These are phyloP conservation scores for Syngnathoides biaculeatus DNA, from an alignment of 2,113 vertebrate genomes.

Conservation along the genomic window DNA sequence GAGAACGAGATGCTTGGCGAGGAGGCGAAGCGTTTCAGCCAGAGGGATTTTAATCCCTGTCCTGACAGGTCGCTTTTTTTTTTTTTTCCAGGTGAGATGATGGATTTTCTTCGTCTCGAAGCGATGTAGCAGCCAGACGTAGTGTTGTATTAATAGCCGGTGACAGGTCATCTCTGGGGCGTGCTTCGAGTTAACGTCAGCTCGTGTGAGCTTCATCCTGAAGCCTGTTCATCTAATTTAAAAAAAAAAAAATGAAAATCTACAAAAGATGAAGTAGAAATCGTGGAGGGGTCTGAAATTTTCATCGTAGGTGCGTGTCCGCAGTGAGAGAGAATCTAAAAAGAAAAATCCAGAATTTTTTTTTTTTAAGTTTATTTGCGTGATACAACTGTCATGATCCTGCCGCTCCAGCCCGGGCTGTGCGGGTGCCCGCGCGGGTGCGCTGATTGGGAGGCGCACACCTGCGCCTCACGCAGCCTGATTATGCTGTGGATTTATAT, in stretches of 20 bases:
- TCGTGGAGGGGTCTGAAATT: too few species aligned
- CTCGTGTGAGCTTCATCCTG: constrained; percentile 21
- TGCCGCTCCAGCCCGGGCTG: too few species aligned
- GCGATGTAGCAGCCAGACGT: constrained; percentile 33
- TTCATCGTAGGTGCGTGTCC: too few species aligned
- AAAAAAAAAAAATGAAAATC: neutral
- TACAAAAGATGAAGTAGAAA: constrained; percentile 5
- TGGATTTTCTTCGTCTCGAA: constrained; percentile 52
- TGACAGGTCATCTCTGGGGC: constrained; percentile 46
- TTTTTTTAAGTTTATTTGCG: too few species aligned
- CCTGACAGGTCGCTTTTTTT: constrained; percentile 51
- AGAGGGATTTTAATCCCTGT: constrained; percentile 58
- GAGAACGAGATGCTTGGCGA: constrained; percentile 22
- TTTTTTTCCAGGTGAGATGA: constrained; percentile 54
- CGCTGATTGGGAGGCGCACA: too few species aligned
- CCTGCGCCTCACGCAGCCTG: too few species aligned
- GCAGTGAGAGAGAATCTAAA: too few species aligned
- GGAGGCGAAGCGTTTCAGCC: constrained; percentile 36
- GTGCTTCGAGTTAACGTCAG: constrained; percentile 38
- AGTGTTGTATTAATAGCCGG: constrained; percentile 43
- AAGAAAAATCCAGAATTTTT: too few species aligned
- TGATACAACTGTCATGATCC: too few species aligned
- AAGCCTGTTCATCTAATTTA: neutral
- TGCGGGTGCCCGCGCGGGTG: too few species aligned
- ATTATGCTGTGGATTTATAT: too few species aligned